Percentiles rank a stretch among this genome's conserved stretches.
Evolutionary conservation across 2,888 invertebrate genomes (phyloP).

Genomic region (Cecidostiba fungosa): DNA sequence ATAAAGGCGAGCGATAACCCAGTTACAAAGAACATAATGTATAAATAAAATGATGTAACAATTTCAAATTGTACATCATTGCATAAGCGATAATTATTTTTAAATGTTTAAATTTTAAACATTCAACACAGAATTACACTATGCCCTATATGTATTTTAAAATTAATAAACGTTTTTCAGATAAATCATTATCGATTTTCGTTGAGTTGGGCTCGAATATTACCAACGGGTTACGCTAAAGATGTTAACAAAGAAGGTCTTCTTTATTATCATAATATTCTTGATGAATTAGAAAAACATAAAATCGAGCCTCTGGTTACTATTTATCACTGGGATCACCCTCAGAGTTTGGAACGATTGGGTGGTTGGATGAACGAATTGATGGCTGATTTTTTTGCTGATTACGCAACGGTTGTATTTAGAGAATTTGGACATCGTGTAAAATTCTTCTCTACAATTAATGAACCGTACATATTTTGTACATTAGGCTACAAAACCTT

Average conservation of each 20-base stretch:
- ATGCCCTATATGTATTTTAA: too few relatives aligned
- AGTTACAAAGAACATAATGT: not conserved
- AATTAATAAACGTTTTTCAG: constrained; percentile 54
- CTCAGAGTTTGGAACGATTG: constrained; percentile 82
- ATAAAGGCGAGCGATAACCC: not conserved
- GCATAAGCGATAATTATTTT: not conserved
- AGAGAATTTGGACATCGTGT: constrained; percentile 85
- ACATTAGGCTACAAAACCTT: constrained; percentile 80
- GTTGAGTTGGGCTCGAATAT: constrained; percentile 86
- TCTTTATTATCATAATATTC: constrained; percentile 84
- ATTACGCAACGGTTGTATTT: constrained; percentile 84
- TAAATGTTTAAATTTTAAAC: not conserved
- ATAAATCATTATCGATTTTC: constrained; percentile 82
- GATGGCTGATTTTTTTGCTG: constrained; percentile 83
- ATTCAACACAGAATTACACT: not conserved
- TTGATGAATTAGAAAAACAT: constrained; percentile 82
- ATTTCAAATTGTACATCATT: not conserved
- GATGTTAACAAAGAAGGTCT: constrained; percentile 83
- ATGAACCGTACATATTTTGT: constrained; percentile 86
- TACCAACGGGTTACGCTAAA: constrained; percentile 83
- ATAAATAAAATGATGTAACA: not conserved
- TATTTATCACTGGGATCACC: constrained; percentile 86
- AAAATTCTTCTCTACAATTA: constrained; percentile 88
- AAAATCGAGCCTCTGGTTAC: constrained; percentile 85
- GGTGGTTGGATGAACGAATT: constrained; percentile 86